Evolutionary conservation across 1,140 invertebrate genomes (phyloP), one percentile per base, ranked within the genome.

Genomic region (Myzus persicae): DNA sequence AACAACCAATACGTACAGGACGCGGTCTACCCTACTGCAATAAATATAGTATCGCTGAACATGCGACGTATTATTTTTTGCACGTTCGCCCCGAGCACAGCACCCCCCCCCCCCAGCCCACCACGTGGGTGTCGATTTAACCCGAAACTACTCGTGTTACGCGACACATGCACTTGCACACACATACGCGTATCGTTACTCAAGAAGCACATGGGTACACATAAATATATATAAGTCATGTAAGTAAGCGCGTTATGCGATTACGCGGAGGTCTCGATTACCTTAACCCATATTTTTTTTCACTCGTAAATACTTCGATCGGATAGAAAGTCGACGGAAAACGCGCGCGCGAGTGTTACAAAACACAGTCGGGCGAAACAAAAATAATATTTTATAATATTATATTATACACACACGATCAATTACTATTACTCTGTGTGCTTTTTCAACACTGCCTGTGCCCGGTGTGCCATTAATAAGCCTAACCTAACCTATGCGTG

Each of bases 231-330:
- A 54, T 24, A 24, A 54, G 7, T 54, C 22, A 54, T 26, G 42
- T 44, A 44, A 44, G 4, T 24, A 38, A 8, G 40, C 31, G 14
- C 42, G 26, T 42, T n/a, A 44, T 44, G n/a, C n/a, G 84, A 85
- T 85, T 14, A 44, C 42, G 3, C 9, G 54, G 54, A 1, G 42
- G 42, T 44, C 84, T 87, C 84, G 84, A 87, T 87, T 44, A 44
- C 84, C 84, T 87, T 87, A 87, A 87, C 84, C 84, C 42, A 87
- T 87, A 87, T 84, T 26, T 84, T 82, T 38, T 20, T 38, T 9
- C 6, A 38, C 81, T 22, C 7, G 81, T 40, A 84, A 38, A 38
- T 40, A 9, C 9, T 2, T 8, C 22, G 3, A 14, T 22, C 36
- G 8, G 20, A 4, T 84, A 40, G 81, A 84, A 84, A 40, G 81